phyloP scores from a whole-genome alignment of 2,888 invertebrate species.

The Sialis fuliginosa region DNA sequence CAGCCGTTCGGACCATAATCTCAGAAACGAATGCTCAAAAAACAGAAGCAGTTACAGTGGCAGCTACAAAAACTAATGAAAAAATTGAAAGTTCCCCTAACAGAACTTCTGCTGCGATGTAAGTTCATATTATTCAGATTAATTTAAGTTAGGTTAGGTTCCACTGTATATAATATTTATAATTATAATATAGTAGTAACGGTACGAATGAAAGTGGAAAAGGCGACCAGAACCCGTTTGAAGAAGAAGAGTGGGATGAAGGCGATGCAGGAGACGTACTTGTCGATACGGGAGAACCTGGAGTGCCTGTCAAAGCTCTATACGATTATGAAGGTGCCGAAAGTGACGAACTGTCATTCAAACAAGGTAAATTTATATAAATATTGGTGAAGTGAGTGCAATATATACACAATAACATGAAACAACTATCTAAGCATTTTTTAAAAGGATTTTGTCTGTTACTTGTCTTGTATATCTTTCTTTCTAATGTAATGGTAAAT shows the following conservation, averaged over 20 bases:
- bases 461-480: too few species aligned
- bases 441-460: too few species aligned
- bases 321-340: constrained; percentile 96
- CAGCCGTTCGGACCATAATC: constrained; percentile 23
- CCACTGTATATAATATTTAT: not conserved
- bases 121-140: constrained; percentile 19
- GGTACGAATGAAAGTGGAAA: constrained; percentile 33
- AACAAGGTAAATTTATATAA: constrained; percentile 72
- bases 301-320: constrained; percentile 83
- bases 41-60: constrained; percentile 17
- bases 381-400: too few species aligned
- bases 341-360: constrained; percentile 91
- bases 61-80: constrained; percentile 16
- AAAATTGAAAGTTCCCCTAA: constrained; percentile 29
- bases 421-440: too few species aligned
- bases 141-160: constrained; percentile 9
- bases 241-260: constrained; percentile 69
- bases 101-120: constrained; percentile 44
- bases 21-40: constrained; percentile 26
- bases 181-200: too few species aligned
- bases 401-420: not conserved
- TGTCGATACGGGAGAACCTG: constrained; percentile 84
- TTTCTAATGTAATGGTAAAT: too few species aligned
- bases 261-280: constrained; percentile 56
- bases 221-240: constrained; percentile 66